Base-by-base conservation (phyloP, 2,113 vertebrate species). In the Galemys pyrenaicus region DNA sequence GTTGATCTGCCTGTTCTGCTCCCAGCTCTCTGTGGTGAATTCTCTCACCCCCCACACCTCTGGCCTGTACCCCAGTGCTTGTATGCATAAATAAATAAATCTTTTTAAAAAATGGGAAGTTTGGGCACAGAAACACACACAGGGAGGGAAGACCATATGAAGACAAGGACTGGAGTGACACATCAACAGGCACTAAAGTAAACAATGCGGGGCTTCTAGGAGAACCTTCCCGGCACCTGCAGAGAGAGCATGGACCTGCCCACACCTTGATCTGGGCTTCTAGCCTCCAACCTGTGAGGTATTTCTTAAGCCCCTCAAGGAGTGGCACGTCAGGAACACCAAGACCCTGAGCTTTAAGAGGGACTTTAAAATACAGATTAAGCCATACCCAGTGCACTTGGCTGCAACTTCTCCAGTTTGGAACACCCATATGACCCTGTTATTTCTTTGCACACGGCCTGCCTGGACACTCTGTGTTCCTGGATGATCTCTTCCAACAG, bases 151-250 rank as follows among this genome's bases (percentile, higher is more conserved):
- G 32, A 22, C 0, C 5, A 15, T 2, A 37, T 16, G 44, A 32
- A 58, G 62, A 12, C 1, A 44, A 51, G 11, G n/a, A 39, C 8
- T 30, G 30, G 39, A 44, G 39, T 17, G 41, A 8, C 19, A 16
- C 10, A 1, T 3, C 17, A 0, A 8, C 0, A 17, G 51, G n/a
- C 30, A 44, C 28, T 17, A 26, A 13, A 73, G 4, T 24, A 26
- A 46, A 15, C 37, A n/a, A 3, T n/a, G 37, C 9, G 54, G 58
- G 16, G 22, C 20, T 22, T 20, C 9, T 0, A n/a, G 37, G 16
- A 2, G 22, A 60, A 35, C 41, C 15, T 28, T 26, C 35, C 60
- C 41, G 39, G 9, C 3, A 5, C 0, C 26, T 20, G 5, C 54
- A 22, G 54, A 24, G 19, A 20, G 20, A 56, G 54, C 51, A 19